These are phyloP conservation scores for Tyrophagus putrescentiae DNA, from an alignment of 1,140 invertebrate genomes.

Conservation along the genomic window DNA sequence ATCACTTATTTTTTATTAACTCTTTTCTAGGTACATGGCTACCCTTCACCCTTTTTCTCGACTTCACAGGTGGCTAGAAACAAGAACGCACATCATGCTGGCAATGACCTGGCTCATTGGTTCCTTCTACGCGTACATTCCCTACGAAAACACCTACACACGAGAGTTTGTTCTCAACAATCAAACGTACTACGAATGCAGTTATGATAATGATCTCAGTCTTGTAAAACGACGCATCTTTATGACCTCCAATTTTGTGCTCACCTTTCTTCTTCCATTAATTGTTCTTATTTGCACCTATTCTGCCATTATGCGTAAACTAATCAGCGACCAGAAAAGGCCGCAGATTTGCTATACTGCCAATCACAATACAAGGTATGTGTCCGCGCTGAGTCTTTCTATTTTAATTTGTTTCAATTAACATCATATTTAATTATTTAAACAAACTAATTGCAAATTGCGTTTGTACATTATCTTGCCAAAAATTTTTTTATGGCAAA, in stretches of 20 bases:
- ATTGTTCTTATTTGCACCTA: not conserved
- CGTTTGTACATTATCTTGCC: no score
- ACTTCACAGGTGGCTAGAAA: not conserved
- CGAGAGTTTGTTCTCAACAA: not conserved
- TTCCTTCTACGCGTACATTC: not conserved
- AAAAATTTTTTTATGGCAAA: no score
- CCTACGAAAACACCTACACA: not conserved
- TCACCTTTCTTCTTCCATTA: not conserved
- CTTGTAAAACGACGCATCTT: not conserved
- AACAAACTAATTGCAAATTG: no score
- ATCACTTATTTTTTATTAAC: no score
- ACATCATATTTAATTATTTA: no score
- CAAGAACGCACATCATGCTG: not conserved
- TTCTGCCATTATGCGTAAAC: not conserved
- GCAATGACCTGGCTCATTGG: not conserved
- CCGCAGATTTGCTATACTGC: no score
- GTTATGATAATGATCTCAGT: not conserved
- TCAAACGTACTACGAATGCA: not conserved
- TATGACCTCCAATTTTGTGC: not conserved
- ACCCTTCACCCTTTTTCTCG: not conserved
- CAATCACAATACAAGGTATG: no score
- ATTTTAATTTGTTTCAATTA: no score
- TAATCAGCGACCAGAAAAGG: no score
- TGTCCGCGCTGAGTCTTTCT: no score
- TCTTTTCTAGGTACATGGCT: conserved; percentile 40